Conservation (phyloP, 2,888 invertebrate genomes). For the Linnaemya vulpina region DNA sequence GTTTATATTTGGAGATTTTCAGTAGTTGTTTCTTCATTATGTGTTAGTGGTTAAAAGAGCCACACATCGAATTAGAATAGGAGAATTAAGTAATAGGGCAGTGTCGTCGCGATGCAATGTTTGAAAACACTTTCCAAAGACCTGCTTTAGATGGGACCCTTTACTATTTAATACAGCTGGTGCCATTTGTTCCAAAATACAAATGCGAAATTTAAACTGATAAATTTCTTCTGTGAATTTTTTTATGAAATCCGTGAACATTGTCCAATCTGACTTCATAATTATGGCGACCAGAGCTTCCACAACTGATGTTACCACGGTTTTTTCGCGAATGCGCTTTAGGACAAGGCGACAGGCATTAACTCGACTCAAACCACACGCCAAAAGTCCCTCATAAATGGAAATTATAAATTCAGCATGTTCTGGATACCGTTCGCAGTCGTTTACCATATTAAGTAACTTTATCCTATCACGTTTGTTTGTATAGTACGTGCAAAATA, state of each 20-base stretch:
- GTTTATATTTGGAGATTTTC: not conserved
- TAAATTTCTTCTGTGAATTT: slow-evolving; percentile 65
- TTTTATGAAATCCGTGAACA: slow-evolving; percentile 74
- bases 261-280: slow-evolving; percentile 74
- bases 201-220: slow-evolving; percentile 73
- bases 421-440: slow-evolving; percentile 74
- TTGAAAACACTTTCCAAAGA: slow-evolving; percentile 72
- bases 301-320: slow-evolving; percentile 49
- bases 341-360: slow-evolving; percentile 73
- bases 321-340: slow-evolving; percentile 58
- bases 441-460: slow-evolving; percentile 73
- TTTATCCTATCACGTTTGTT: slow-evolving; percentile 70
- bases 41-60: slow-evolving; percentile 61
- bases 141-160: slow-evolving; percentile 59
- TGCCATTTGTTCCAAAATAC: slow-evolving; percentile 71
- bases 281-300: slow-evolving; percentile 74
- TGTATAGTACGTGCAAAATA: slow-evolving; percentile 73
- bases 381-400: slow-evolving; percentile 67
- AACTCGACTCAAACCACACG: slow-evolving; percentile 71
- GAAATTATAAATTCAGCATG: slow-evolving; percentile 62
- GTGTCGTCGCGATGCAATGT: slow-evolving; percentile 68
- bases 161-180: slow-evolving; percentile 66
- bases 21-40: not conserved
- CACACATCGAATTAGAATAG: slow-evolving; percentile 67
- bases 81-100: slow-evolving; percentile 55